Evolutionary conservation across 1,140 invertebrate genomes (phyloP).

Genomic region (Zaprionus taronus): DNA sequence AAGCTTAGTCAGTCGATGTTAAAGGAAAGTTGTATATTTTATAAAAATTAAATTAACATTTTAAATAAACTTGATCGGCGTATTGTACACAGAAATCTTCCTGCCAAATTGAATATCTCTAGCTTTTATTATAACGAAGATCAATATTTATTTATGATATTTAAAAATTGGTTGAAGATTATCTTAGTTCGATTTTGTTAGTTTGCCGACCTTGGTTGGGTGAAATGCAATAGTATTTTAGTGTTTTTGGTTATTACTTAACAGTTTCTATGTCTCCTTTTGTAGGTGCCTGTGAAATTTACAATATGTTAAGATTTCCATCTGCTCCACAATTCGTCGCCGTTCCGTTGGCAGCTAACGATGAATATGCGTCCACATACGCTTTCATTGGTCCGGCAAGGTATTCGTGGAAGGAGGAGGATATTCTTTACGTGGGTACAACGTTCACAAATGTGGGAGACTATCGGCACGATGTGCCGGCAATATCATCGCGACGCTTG

Average conservation of each 20-base stretch:
- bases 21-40: too few species aligned
- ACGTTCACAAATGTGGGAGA: constrained; percentile 97
- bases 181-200: neutral
- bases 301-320: constrained; percentile 93
- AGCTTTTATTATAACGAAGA: too few species aligned
- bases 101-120: too few species aligned
- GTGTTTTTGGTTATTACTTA: neutral
- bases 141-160: too few species aligned
- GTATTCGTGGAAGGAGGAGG: constrained; percentile 90
- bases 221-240: neutral
- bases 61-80: too few species aligned
- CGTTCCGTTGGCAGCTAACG: constrained; percentile 94
- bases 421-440: constrained; percentile 96
- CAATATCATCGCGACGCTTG: constrained; percentile 94
- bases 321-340: constrained; percentile 89
- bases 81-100: too few species aligned
- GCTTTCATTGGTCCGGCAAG: constrained; percentile 97
- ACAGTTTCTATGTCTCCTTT: neutral
- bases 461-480: constrained; percentile 96
- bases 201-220: neutral
- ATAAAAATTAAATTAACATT: too few species aligned
- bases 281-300: constrained; percentile 92
- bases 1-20: too few species aligned
- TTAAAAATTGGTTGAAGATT: neutral
- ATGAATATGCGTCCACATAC: constrained; percentile 95